These are phyloP conservation scores for Pararge aegeria DNA, from an alignment of 1,140 invertebrate genomes.

Conservation along the genomic window DNA sequence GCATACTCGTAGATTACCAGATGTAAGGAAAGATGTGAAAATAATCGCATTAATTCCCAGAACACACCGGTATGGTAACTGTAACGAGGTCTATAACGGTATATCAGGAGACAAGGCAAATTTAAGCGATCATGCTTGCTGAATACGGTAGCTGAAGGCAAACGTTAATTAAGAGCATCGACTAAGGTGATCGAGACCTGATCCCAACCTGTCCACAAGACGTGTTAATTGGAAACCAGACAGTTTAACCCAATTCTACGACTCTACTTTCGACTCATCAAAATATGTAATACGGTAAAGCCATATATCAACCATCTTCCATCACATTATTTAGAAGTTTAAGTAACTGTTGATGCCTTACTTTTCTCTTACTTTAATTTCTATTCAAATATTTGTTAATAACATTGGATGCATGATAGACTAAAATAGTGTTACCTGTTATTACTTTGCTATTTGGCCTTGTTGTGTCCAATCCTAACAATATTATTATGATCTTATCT, in stretches of 20 bases:
- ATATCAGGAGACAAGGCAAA: conserved; percentile 42
- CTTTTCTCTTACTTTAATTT: no score
- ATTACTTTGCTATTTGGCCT: background rate
- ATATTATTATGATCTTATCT: conserved; percentile 20
- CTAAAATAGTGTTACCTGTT: no score
- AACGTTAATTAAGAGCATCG: conserved; percentile 69
- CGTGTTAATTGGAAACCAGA: conserved; percentile 48
- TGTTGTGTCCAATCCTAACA: conserved; percentile 6
- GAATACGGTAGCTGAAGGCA: conserved; percentile 62
- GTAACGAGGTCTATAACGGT: conserved; percentile 65
- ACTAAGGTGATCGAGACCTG: conserved; percentile 49
- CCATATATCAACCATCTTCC: no score
- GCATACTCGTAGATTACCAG: background rate
- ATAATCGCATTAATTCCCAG: conserved; percentile 43
- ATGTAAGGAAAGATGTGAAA: conserved; percentile 25
- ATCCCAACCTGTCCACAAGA: conserved; percentile 36
- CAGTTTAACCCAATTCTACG: conserved; percentile 3
- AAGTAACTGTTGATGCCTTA: no score
- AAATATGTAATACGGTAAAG: background rate
- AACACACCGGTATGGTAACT: conserved; percentile 45
- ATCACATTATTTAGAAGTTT: no score
- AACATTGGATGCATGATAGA: no score
- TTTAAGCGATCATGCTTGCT: conserved; percentile 49
- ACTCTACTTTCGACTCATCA: background rate
- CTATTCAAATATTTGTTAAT: no score